Percentiles rank a stretch among this genome's conserved stretches.
Conservation (phyloP, 2,113 vertebrate species). For the Pelusios castaneus region DNA sequence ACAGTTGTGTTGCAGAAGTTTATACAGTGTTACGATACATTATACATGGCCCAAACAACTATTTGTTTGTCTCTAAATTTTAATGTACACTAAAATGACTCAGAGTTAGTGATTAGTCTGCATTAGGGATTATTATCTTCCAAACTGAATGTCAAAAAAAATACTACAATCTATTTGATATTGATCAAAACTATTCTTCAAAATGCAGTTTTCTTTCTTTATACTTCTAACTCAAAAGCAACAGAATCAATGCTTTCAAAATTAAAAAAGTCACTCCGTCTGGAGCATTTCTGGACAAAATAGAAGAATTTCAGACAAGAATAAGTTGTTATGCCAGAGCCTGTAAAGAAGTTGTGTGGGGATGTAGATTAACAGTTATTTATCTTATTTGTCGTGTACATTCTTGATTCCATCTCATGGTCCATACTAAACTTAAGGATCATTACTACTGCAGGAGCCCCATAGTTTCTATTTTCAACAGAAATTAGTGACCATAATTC, state of each 20-base stretch:
- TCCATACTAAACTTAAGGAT: fast-evolving
- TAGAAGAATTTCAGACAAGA: background rate
- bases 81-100: fast-evolving
- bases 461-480: fast-evolving
- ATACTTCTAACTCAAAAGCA: background rate
- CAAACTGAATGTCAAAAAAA: too few relatives aligned
- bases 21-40: too few relatives aligned
- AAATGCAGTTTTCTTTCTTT: background rate
- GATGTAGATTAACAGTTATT: fast-evolving
- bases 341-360: fast-evolving
- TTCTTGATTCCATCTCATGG: fast-evolving
- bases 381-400: background rate
- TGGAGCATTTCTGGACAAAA: background rate
- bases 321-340: too few relatives aligned
- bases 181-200: background rate
- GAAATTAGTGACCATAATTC: background rate
- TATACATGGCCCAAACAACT: fast-evolving
- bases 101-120: background rate
- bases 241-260: background rate
- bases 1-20: too few relatives aligned
- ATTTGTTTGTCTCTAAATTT: background rate
- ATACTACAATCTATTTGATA: too few relatives aligned
- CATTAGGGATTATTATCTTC: fast-evolving
- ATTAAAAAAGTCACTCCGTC: background rate
- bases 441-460: fast-evolving